A percentile compares a stretch with the other conserved stretches of the same genome.
phyloP scores from a whole-genome alignment of 2,888 invertebrate genomes.

The Drosophila flavopinicola region DNA sequence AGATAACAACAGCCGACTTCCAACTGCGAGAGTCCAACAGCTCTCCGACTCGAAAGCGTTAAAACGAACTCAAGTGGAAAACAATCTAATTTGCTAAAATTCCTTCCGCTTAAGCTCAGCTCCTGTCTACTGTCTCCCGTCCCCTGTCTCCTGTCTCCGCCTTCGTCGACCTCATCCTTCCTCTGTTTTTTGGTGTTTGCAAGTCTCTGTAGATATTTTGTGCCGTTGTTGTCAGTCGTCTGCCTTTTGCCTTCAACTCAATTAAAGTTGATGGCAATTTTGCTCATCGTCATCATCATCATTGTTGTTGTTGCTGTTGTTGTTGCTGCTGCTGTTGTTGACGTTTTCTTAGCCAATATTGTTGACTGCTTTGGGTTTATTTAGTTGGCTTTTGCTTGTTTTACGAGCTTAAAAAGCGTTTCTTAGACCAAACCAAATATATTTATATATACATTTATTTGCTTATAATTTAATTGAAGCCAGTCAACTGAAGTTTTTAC shows the following conservation, averaged over 20 bases:
- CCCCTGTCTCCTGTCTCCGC: neutral
- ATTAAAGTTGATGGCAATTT: slow-evolving; percentile 79
- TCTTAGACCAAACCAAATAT: slow-evolving; percentile 28
- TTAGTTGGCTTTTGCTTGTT: slow-evolving; percentile 65
- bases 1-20: slow-evolving; percentile 26
- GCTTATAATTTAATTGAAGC: slow-evolving; percentile 74
- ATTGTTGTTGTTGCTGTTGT: slow-evolving; percentile 18
- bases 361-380: slow-evolving; percentile 70
- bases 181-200: slow-evolving; percentile 16
- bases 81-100: slow-evolving; percentile 84
- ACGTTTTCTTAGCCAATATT: slow-evolving; percentile 71
- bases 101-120: slow-evolving; percentile 64
- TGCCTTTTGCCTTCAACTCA: slow-evolving; percentile 69
- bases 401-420: slow-evolving; percentile 62
- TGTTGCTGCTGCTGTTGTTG: slow-evolving; percentile 37
- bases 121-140: slow-evolving; percentile 1
- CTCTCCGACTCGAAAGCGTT: slow-evolving; percentile 67
- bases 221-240: slow-evolving; percentile 21
- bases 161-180: slow-evolving; percentile 1
- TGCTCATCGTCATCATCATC: slow-evolving; percentile 34
- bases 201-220: slow-evolving; percentile 32
- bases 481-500: slow-evolving; percentile 38
- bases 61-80: slow-evolving; percentile 84
- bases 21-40: too few species aligned
- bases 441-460: slow-evolving; percentile 68